phyloP scores from a whole-genome alignment of 2,888 invertebrate genomes.

The Drosophila austrosaltans region DNA sequence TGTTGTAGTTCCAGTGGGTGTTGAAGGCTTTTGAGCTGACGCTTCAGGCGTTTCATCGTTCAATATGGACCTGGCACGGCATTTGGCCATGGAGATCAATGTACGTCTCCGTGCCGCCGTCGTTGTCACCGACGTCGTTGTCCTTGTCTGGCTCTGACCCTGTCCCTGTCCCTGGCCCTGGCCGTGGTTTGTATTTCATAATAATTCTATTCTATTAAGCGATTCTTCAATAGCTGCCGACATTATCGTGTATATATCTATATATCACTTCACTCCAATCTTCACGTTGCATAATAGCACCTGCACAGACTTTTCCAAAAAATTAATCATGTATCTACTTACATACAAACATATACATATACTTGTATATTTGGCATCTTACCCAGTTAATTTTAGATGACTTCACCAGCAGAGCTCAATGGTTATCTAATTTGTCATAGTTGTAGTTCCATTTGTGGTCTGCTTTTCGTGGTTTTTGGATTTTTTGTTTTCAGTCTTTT shows the following conservation, averaged over 20 bases:
- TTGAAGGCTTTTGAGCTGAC: slow-evolving; percentile 26
- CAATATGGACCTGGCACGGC: slow-evolving; percentile 78
- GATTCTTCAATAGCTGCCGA: slow-evolving; percentile 42
- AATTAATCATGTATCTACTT: background rate
- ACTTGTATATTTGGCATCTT: slow-evolving; percentile 8
- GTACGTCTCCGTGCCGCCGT: slow-evolving; percentile 64
- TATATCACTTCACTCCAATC: slow-evolving; percentile 6
- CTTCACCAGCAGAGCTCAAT: slow-evolving; percentile 7
- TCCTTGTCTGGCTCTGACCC: slow-evolving; percentile 36
- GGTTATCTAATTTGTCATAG: slow-evolving; percentile 50
- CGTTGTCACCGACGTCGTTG: slow-evolving; percentile 37
- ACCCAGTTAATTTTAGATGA: slow-evolving; percentile 27
- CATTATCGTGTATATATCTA: slow-evolving; percentile 39
- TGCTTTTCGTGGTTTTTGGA: slow-evolving; percentile 37
- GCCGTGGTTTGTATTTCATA: slow-evolving; percentile 68
- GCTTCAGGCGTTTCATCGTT: slow-evolving; percentile 66
- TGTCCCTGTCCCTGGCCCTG: slow-evolving; percentile 40
- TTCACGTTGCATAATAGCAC: slow-evolving; percentile 68
- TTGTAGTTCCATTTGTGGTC: slow-evolving; percentile 33
- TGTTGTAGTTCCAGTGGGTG: slow-evolving; percentile 38
- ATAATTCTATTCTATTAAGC: slow-evolving; percentile 57
- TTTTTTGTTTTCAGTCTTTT: slow-evolving; percentile 44
- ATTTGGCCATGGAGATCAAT: slow-evolving; percentile 82
- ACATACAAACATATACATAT: background rate
- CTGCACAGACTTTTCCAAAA: background rate